Conservation (phyloP, 2,113 vertebrate genomes). For the Ictalurus punctatus region DNA sequence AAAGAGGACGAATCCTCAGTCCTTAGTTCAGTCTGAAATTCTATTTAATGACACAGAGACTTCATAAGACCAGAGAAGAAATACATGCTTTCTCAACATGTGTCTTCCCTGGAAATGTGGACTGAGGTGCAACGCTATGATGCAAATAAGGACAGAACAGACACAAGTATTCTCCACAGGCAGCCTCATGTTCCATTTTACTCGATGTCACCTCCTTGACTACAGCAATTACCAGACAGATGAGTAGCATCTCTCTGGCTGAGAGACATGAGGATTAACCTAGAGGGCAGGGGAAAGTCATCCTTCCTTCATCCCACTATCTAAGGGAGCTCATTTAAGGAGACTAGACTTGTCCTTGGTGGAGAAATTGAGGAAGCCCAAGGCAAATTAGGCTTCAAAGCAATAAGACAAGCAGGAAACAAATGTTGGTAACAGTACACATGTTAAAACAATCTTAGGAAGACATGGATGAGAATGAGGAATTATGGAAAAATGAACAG, state of each 20-base stretch:
- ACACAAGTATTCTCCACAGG: constrained; percentile 31
- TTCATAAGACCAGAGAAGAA: background rate
- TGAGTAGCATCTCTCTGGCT: constrained; percentile 46
- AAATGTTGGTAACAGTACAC: background rate
- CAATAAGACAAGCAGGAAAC: background rate
- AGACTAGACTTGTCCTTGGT: constrained; percentile 33
- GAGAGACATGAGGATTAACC: constrained; percentile 53
- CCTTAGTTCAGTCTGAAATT: background rate
- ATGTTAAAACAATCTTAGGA: background rate
- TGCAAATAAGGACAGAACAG: constrained; percentile 31
- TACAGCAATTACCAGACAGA: constrained; percentile 58
- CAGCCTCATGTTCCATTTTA: constrained; percentile 37
- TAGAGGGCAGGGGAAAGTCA: constrained; percentile 45
- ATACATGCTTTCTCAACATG: background rate
- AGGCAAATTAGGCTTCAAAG: constrained; percentile 15
- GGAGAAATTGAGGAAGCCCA: constrained; percentile 22
- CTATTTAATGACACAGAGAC: background rate
- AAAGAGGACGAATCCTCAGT: background rate
- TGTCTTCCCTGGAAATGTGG: background rate
- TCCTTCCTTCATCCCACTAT: constrained; percentile 38
- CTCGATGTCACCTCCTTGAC: constrained; percentile 48
- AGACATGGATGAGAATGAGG: background rate
- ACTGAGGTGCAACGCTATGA: background rate
- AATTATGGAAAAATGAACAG: background rate
- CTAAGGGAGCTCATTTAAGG: constrained; percentile 37